phyloP scores from a whole-genome alignment of 2,888 invertebrate genomes.

The Danaus chrysippus region DNA sequence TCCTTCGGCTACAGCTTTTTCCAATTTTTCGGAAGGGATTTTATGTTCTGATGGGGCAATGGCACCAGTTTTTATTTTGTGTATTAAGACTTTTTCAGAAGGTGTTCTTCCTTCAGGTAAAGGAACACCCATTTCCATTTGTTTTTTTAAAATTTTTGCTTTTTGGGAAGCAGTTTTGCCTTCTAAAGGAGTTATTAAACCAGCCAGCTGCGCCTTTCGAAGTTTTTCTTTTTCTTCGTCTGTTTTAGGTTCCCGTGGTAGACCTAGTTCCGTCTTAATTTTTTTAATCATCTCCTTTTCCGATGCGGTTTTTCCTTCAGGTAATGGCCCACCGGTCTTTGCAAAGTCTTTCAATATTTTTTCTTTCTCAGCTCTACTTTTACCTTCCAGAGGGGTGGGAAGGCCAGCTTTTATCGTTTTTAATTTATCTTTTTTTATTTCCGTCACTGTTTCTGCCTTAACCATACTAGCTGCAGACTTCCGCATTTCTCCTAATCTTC shows the following conservation, averaged over 20 bases:
- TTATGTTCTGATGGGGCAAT: constrained; percentile 1
- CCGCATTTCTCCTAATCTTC: constrained; percentile 34
- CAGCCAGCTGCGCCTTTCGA: constrained; percentile 37
- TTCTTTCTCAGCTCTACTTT: constrained; percentile 36
- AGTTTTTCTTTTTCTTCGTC: constrained; percentile 35
- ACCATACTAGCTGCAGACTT: constrained; percentile 33
- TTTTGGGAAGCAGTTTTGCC: constrained; percentile 36
- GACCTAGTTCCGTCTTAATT: constrained; percentile 29
- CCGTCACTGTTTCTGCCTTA: constrained; percentile 16
- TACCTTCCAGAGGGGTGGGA: constrained; percentile 39
- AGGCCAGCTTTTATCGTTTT: constrained; percentile 38
- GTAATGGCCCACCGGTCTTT: constrained; percentile 30
- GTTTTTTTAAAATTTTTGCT: constrained; percentile 22
- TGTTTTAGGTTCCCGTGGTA: constrained; percentile 35
- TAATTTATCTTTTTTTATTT: constrained; percentile 34
- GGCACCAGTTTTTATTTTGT: constrained; percentile 3
- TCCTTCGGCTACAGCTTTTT: constrained; percentile 20
- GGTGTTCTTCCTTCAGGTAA: constrained; percentile 16
- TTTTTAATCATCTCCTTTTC: constrained; percentile 34
- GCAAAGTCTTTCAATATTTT: constrained; percentile 35
- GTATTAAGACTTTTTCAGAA: constrained; percentile 11
- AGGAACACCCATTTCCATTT: constrained; percentile 5
- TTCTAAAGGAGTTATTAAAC: constrained; percentile 39
- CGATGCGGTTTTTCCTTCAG: constrained; percentile 33
- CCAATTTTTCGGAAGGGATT: constrained; percentile 15